Conservation (phyloP, 2,797 vertebrate genomes). For the Pantherophis vulpinus region DNA sequence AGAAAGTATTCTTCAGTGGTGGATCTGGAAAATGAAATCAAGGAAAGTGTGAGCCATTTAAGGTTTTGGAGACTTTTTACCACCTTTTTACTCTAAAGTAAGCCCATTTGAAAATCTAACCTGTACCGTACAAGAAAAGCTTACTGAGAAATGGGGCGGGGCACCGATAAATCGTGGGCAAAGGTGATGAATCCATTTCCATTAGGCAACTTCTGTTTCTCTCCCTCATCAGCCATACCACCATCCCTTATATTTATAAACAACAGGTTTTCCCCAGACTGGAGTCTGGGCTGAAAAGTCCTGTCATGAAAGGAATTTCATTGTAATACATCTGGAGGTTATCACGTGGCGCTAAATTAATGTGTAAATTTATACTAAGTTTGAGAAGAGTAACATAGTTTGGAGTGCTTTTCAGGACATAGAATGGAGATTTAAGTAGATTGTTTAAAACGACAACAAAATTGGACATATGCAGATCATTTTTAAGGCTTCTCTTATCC, state of each 20-base stretch:
- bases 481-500: background rate
- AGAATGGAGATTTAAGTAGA: background rate
- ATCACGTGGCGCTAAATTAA: background rate
- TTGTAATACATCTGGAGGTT: background rate
- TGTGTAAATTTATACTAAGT: background rate
- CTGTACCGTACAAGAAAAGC: background rate
- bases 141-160: background rate
- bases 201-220: background rate
- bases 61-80: background rate
- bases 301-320: background rate
- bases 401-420: background rate
- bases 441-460: background rate
- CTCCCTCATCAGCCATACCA: background rate
- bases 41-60: background rate
- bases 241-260: background rate
- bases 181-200: background rate
- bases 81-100: background rate
- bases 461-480: background rate
- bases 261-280: background rate
- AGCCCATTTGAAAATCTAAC: background rate
- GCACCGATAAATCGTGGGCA: background rate
- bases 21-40: conserved; percentile 52
- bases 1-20: conserved; percentile 27
- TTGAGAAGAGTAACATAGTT: background rate
- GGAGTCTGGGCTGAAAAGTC: background rate